Evolutionary conservation across 2,888 invertebrate genomes (phyloP).

Genomic region (Drosophila kambysellisi): DNA sequence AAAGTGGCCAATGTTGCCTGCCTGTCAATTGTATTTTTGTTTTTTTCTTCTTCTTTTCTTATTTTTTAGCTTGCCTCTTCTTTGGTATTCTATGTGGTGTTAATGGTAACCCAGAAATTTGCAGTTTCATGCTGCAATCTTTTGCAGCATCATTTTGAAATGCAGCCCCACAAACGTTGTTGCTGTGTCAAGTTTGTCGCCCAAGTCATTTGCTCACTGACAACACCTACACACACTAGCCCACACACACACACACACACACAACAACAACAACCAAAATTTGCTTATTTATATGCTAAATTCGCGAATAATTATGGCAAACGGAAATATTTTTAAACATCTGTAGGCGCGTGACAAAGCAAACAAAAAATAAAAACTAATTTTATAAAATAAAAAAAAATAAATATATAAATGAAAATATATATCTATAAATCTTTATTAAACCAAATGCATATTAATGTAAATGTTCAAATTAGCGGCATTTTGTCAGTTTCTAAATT

Average conservation of each 20-base stretch:
- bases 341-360: slow-evolving; percentile 61
- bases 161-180: slow-evolving; percentile 24
- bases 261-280: slow-evolving; percentile 12
- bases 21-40: slow-evolving; percentile 50
- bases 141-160: slow-evolving; percentile 43
- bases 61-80: background rate
- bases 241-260: slow-evolving; percentile 27
- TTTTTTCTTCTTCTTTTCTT: background rate
- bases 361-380: slow-evolving; percentile 30
- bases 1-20: slow-evolving; percentile 56
- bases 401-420: slow-evolving; percentile 8
- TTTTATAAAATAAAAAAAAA: background rate
- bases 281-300: slow-evolving; percentile 42
- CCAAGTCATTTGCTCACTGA: slow-evolving; percentile 40
- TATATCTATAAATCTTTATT: slow-evolving; percentile 30
- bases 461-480: slow-evolving; percentile 38
- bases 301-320: slow-evolving; percentile 44
- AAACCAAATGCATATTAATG: slow-evolving; percentile 31
- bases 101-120: slow-evolving; percentile 62
- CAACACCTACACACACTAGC: slow-evolving; percentile 25
- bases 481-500: slow-evolving; percentile 49
- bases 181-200: slow-evolving; percentile 55
- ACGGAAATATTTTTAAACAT: slow-evolving; percentile 57
- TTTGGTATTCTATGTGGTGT: slow-evolving; percentile 17
- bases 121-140: slow-evolving; percentile 69